These are phyloP conservation scores for Ascidia mentula DNA, from an alignment of 23 tunicate genomes.

Conservation along the genomic window DNA sequence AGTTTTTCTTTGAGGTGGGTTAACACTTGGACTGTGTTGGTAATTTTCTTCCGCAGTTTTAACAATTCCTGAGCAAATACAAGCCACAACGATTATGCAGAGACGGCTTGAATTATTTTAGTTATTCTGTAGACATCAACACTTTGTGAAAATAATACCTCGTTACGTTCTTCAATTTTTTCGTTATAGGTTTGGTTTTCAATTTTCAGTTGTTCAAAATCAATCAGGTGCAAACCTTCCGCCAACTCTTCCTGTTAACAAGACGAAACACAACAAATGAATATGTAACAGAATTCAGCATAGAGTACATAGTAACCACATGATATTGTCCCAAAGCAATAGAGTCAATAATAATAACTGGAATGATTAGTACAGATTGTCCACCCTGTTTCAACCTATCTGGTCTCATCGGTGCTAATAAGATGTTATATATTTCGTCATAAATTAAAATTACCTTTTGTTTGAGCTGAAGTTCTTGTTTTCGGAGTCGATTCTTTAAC, in stretches of 20 bases:
- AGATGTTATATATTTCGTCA: background rate
- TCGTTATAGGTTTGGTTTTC: slow-evolving; percentile 99
- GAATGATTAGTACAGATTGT: background rate
- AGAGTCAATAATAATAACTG: too few relatives aligned
- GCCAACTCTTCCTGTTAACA: slow-evolving; percentile 78
- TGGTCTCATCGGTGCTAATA: background rate
- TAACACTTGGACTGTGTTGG: slow-evolving; percentile 92
- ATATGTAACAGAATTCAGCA: too few relatives aligned
- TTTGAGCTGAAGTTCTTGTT: slow-evolving; percentile 81
- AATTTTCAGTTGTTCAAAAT: slow-evolving; percentile 98
- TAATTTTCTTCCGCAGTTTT: slow-evolving; percentile 91
- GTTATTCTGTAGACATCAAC: too few relatives aligned
- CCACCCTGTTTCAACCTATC: background rate
- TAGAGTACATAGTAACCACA: too few relatives aligned
- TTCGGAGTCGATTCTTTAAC: slow-evolving; percentile 70
- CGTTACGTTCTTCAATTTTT: slow-evolving; percentile 99
- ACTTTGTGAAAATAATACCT: slow-evolving; percentile 45
- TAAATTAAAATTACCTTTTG: slow-evolving; percentile 44
- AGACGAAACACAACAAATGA: too few relatives aligned
- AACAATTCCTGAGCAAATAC: slow-evolving; percentile 52
- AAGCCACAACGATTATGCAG: background rate
- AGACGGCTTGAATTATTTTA: too few relatives aligned
- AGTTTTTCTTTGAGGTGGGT: slow-evolving; percentile 89
- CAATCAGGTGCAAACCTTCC: slow-evolving; percentile 94
- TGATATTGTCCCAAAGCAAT: too few relatives aligned